These are phyloP conservation scores for Indri indri DNA, from an alignment of 2,113 vertebrate genomes.

Conservation along the genomic window DNA sequence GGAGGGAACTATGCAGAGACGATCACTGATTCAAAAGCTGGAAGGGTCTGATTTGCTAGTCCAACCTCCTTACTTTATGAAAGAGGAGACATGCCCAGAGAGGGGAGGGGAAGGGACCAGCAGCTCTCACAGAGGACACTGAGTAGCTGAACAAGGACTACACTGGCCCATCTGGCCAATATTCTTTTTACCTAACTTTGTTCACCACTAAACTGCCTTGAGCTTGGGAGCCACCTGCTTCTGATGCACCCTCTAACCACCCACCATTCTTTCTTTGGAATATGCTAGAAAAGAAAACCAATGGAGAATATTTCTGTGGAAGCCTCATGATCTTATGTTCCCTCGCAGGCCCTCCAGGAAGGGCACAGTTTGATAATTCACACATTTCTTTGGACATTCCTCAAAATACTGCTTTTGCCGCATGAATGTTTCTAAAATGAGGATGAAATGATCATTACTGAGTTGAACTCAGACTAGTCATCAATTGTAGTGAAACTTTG, in stretches of 20 bases:
- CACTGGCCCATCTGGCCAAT: neutral
- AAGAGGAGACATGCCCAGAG: neutral
- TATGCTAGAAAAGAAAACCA: neutral
- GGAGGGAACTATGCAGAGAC: neutral
- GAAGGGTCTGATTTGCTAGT: neutral
- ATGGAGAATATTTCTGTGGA: neutral
- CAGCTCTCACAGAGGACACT: neutral
- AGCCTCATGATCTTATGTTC: neutral
- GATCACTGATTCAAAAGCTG: neutral
- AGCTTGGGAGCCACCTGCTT: neutral
- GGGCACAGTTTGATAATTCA: neutral
- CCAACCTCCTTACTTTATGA: neutral
- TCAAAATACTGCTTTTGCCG: slow-evolving; percentile 52
- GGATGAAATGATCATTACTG: neutral
- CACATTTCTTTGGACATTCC: slow-evolving; percentile 24
- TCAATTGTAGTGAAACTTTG: neutral
- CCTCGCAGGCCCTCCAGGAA: neutral
- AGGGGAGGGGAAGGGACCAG: neutral
- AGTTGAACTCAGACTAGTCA: neutral
- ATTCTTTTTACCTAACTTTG: neutral
- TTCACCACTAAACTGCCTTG: neutral
- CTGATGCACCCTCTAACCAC: neutral
- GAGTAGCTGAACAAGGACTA: neutral
- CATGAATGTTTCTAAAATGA: slow-evolving; percentile 34
- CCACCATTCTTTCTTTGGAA: neutral